These are phyloP conservation scores for Galago senegalensis DNA, from an alignment of 2,797 vertebrate genomes.

Conservation along the genomic window DNA sequence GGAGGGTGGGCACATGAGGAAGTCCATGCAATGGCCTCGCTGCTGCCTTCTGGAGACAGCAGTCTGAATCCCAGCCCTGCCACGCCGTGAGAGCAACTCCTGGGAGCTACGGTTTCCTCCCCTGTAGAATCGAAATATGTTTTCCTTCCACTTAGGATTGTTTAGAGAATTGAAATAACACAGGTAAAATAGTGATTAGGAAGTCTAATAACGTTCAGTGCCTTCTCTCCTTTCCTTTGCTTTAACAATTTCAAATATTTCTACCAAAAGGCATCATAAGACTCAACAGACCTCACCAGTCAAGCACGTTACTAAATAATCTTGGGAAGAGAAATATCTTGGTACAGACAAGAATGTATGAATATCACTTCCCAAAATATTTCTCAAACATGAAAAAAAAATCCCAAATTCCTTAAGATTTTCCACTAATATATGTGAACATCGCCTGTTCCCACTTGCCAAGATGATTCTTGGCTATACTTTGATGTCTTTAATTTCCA, in stretches of 20 bases:
- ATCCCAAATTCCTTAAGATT: constrained; percentile 78
- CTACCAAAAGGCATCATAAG: constrained; percentile 68
- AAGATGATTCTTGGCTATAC: constrained; percentile 80
- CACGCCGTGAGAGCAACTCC: neutral
- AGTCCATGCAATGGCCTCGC: neutral
- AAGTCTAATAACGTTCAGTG: neutral
- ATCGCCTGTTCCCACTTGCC: constrained; percentile 70
- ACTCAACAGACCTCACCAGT: constrained; percentile 70
- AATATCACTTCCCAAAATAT: constrained; percentile 84
- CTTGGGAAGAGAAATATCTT: constrained; percentile 73
- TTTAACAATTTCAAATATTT: constrained; percentile 23
- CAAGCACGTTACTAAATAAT: constrained; percentile 75
- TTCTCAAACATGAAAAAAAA: constrained; percentile 79
- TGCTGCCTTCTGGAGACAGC: neutral
- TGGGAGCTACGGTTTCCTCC: neutral
- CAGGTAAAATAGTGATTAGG: neutral
- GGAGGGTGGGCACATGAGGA: accelerated
- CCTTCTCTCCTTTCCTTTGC: neutral
- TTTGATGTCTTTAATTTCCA: constrained; percentile 79
- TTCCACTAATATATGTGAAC: constrained; percentile 82
- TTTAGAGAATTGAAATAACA: neutral
- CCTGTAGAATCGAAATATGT: neutral
- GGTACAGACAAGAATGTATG: constrained; percentile 76
- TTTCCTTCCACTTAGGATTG: neutral
- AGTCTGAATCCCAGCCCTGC: neutral